A percentile compares a stretch with the other conserved stretches of the same genome.
phyloP scores from a whole-genome alignment of 2,888 invertebrate species.

The Pherbina coryleti region DNA sequence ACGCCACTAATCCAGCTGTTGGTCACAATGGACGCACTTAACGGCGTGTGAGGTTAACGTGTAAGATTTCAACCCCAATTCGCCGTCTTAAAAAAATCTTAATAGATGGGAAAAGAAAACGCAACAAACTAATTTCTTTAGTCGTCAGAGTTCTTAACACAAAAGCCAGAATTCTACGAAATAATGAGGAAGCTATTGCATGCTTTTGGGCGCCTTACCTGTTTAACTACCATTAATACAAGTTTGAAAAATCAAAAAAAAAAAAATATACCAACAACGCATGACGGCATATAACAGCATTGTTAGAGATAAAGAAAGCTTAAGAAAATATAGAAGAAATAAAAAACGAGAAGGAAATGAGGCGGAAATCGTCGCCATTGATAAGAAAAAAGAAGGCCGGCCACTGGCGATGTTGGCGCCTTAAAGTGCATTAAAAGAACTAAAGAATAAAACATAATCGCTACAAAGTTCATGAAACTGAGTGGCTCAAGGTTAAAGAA shows the following conservation, averaged over 20 bases:
- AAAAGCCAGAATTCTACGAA: neutral
- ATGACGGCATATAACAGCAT: neutral
- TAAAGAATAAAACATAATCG: neutral
- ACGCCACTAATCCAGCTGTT: no score
- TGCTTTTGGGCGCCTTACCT: slow-evolving; percentile 39
- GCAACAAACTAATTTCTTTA: no score
- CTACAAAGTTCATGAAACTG: slow-evolving; percentile 16
- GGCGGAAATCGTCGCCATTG: neutral
- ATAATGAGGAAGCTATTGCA: slow-evolving; percentile 16
- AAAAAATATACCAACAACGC: slow-evolving; percentile 6
- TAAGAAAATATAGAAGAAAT: neutral
- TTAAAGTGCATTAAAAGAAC: neutral
- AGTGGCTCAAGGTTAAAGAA: slow-evolving; percentile 24
- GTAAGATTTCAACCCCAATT: no score
- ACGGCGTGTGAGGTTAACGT: no score
- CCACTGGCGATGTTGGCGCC: neutral
- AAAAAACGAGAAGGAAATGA: neutral
- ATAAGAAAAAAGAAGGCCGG: no score
- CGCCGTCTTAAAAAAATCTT: no score
- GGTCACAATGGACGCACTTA: no score
- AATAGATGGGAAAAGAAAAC: no score
- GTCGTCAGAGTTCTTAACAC: no score
- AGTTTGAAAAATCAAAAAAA: slow-evolving; percentile 1
- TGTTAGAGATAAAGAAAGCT: neutral
- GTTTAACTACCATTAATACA: neutral